These are phyloP conservation scores for Gymnocheta viridis DNA, from an alignment of 2,888 invertebrate species.

Conservation along the genomic window DNA sequence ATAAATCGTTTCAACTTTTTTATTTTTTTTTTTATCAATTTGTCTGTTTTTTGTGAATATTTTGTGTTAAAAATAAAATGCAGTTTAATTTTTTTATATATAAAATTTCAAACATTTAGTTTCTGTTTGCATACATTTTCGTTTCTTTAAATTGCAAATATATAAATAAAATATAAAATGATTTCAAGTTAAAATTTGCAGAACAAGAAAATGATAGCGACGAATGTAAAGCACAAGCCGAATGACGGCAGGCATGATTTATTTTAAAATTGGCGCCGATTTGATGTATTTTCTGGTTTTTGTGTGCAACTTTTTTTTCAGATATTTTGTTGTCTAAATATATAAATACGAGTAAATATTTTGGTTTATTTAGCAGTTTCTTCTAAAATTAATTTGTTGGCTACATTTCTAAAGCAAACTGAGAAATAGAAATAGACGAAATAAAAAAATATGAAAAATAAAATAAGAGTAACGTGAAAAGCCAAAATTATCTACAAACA, in stretches of 20 bases:
- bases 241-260: slow-evolving; percentile 61
- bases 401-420: slow-evolving; percentile 39
- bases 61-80: background rate
- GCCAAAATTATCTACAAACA: slow-evolving; percentile 39
- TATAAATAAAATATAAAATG: slow-evolving; percentile 12
- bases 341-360: background rate
- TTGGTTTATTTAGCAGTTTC: background rate
- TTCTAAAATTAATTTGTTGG: slow-evolving; percentile 27
- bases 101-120: background rate
- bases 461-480: slow-evolving; percentile 25
- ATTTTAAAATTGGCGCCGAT: slow-evolving; percentile 71
- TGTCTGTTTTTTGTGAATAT: background rate
- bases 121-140: background rate
- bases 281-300: slow-evolving; percentile 47
- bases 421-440: slow-evolving; percentile 15
- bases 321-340: slow-evolving; percentile 27
- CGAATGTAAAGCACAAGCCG: background rate
- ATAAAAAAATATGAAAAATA: background rate
- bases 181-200: slow-evolving; percentile 34
- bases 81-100: background rate
- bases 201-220: slow-evolving; percentile 22
- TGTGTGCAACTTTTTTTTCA: slow-evolving; percentile 10
- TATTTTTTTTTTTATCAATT: background rate
- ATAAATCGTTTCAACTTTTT: background rate
- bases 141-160: background rate